Conservation (phyloP, 2,797 vertebrate genomes). For the Pseudochirops cupreus region DNA sequence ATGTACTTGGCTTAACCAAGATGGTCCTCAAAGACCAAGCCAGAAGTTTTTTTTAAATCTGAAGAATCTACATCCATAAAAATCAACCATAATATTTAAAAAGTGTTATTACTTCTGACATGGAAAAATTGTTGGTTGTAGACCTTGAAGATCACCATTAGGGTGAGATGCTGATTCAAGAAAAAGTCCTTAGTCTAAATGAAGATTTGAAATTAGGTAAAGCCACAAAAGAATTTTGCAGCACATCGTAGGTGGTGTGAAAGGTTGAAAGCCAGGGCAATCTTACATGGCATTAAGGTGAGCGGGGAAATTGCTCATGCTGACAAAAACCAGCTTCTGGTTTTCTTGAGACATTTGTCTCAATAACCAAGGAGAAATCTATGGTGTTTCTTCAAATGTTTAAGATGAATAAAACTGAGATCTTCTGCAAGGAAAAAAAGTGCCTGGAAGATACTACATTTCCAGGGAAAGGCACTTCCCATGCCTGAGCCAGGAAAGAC, state of each 20-base stretch:
- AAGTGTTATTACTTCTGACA: constrained; percentile 10
- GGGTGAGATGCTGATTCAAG: not conserved
- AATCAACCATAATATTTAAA: not conserved
- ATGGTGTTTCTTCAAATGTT: not conserved
- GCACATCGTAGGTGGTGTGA: not conserved
- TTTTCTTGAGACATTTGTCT: not conserved
- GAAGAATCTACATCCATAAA: not conserved
- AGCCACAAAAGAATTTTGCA: not conserved
- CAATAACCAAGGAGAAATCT: not conserved
- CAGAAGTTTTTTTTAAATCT: not conserved
- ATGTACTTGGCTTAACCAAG: not conserved
- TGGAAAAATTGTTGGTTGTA: not conserved
- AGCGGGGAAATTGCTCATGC: not conserved
- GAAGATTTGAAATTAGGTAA: constrained; percentile 2
- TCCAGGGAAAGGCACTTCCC: constrained; percentile 3
- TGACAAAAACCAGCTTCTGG: not conserved
- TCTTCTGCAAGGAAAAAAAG: not conserved
- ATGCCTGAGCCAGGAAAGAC: not conserved
- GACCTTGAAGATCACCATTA: constrained; percentile 32
- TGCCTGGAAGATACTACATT: not conserved
- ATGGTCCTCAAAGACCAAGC: constrained; percentile 29
- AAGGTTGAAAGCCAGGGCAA: not conserved
- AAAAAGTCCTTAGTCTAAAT: not conserved
- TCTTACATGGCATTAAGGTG: not conserved
- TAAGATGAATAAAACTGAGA: not conserved